A percentile compares a stretch with the other conserved stretches of the same genome.
phyloP scores from a whole-genome alignment of 1,140 invertebrate genomes.

The Drusus annulatus region DNA sequence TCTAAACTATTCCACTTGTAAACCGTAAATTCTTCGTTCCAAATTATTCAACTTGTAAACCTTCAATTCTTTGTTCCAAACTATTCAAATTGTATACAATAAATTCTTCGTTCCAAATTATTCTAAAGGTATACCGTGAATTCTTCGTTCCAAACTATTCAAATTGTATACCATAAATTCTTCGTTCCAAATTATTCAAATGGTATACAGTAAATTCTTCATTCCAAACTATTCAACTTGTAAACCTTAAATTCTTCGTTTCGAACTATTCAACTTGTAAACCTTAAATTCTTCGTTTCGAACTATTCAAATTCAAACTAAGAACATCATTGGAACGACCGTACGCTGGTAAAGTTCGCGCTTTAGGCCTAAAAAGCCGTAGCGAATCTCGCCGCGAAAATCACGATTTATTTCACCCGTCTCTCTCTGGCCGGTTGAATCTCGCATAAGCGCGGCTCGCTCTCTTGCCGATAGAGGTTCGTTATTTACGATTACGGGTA shows the following conservation, averaged over 20 bases:
- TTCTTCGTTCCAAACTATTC: not conserved
- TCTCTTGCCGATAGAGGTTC: not conserved
- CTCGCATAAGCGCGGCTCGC: not conserved
- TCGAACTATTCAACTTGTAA: not conserved
- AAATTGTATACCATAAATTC: not conserved
- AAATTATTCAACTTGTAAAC: too few species aligned
- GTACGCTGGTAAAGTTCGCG: conserved; percentile 19
- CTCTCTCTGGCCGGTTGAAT: not conserved
- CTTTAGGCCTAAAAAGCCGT: conserved; percentile 42
- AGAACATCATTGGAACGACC: not conserved
- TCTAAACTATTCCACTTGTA: too few species aligned
- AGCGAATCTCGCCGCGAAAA: conserved; percentile 32
- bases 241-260: not conserved
- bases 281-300: not conserved
- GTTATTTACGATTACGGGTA: conserved; percentile 31
- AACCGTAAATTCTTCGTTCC: too few species aligned
- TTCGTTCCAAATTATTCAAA: not conserved
- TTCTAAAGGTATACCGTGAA: not conserved
- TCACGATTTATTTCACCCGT: conserved; percentile 4
- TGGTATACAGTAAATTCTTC: not conserved
- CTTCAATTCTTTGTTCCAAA: too few species aligned
- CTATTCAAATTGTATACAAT: too few species aligned
- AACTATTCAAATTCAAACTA: not conserved
- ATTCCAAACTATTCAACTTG: not conserved
- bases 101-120: not conserved